Evolutionary conservation across 2,797 vertebrate species (phyloP), one percentile per base, ranked within the genome.

Genomic region (Sitta carolinensis): DNA sequence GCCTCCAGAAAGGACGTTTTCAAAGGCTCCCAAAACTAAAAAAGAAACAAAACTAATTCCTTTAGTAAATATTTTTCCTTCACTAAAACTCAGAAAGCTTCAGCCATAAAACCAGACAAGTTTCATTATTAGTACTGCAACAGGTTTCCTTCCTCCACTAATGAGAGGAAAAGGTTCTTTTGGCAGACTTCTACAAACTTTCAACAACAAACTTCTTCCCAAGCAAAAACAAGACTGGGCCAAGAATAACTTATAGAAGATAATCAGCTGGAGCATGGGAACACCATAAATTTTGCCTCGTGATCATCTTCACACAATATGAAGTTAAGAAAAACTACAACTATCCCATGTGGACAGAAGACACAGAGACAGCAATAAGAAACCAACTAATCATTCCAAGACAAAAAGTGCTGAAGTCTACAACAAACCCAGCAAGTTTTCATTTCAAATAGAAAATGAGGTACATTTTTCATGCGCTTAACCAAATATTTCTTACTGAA

Each of bases 31-130:
- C 13, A 63, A 51, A 93, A 83, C 36, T 72, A 34, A 81, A 89
- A 83, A 40, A 63, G 22, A 11, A 5, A 16, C 10, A 20, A 42
- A 77, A 67, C 3, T 62, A 82, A 84, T 87, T 86, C 52, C 70
- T 76, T 87, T 42, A 61, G 54, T 80, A 93, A 89, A 79, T 90
- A 79, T 76, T 95, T 92, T 76, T 84, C 47, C 48, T 90, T 87
- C 36, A 76, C 54, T 91, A 80, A 59, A 94, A 76, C 32, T 77
- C 51, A 75, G 45, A 90, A 84, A 84, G 54, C 61, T 84, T 92
- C 70, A 87, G 59, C 43, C 29, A 16, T 64, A 92, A 84, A 94
- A 62, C 17, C 36, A 94, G 62, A 34, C 20, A 69, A 75, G 32
- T 79, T 91, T 79, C 40, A 76, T 55, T 79, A 59, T 47, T 55